phyloP scores from a whole-genome alignment of 1,140 invertebrate genomes.

The Micrasema minimum region DNA sequence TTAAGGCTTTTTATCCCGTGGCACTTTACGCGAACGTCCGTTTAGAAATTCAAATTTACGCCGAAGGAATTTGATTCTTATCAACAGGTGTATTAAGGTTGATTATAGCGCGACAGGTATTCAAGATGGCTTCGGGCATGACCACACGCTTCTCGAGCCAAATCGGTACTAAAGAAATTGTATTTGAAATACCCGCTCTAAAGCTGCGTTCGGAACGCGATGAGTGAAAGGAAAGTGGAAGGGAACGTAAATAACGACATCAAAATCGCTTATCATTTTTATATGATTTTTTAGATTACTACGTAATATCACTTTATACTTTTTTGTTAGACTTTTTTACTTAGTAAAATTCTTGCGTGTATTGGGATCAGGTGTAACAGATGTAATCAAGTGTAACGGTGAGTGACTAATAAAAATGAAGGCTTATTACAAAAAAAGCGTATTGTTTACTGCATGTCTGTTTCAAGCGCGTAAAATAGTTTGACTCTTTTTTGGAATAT shows the following conservation, averaged over 20 bases:
- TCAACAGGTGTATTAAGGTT: constrained; percentile 48
- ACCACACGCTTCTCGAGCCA: constrained; percentile 23
- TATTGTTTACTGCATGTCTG: too few species aligned
- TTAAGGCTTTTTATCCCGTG: constrained; percentile 6
- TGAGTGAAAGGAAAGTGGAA: neutral
- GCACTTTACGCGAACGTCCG: constrained; percentile 29
- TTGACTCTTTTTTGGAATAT: neutral
- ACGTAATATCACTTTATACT: neutral
- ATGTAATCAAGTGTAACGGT: constrained; percentile 37
- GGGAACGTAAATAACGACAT: neutral
- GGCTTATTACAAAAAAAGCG: neutral
- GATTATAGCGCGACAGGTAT: constrained; percentile 21
- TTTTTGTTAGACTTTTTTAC: constrained; percentile 4
- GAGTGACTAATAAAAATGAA: constrained; percentile 31
- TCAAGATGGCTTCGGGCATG: constrained; percentile 7
- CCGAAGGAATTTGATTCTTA: constrained; percentile 47
- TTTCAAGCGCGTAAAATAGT: neutral
- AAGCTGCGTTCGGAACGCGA: neutral
- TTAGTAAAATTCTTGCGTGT: neutral
- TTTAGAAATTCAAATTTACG: constrained; percentile 50
- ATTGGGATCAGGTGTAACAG: constrained; percentile 32
- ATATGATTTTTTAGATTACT: neutral
- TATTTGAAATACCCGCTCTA: constrained; percentile 18
- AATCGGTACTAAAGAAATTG: constrained; percentile 34
- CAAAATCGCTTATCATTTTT: neutral